Conservation (phyloP, 2,113 vertebrate species). For the Formicarius rufipectus region DNA sequence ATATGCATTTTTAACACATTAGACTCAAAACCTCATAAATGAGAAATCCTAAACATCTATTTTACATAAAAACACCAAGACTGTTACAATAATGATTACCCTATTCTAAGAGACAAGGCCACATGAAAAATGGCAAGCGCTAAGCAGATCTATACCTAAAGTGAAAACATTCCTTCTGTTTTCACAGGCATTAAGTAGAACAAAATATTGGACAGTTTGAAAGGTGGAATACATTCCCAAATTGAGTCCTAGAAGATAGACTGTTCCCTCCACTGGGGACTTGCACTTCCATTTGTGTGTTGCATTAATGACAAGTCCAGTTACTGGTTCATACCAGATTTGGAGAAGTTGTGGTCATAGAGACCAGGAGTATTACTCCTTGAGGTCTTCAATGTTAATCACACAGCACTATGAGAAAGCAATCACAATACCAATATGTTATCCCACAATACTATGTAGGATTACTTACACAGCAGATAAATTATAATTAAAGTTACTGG, state of each 20-base stretch:
- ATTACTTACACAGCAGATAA: slow-evolving; percentile 3
- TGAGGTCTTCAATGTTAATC: neutral
- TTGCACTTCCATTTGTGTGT: neutral
- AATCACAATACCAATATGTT: neutral
- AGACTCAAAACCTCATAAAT: neutral
- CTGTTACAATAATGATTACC: neutral
- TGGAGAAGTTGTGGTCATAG: neutral
- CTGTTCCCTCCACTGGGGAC: neutral
- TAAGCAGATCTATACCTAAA: neutral
- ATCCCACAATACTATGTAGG: neutral
- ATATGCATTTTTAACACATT: neutral
- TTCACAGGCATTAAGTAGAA: neutral
- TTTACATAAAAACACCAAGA: neutral
- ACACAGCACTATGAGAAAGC: neutral
- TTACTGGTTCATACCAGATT: neutral
- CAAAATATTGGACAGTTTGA: neutral
- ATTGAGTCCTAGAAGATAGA: neutral
- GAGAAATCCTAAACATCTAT: neutral
- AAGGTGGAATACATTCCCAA: neutral
- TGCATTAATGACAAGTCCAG: neutral
- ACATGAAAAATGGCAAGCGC: neutral
- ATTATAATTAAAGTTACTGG: slow-evolving; percentile 32
- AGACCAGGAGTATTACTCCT: neutral
- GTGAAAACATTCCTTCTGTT: neutral
- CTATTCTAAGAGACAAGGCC: neutral